These are phyloP conservation scores for Myiotriccus ornatus DNA, from an alignment of 2,797 vertebrate species.

Conservation along the genomic window DNA sequence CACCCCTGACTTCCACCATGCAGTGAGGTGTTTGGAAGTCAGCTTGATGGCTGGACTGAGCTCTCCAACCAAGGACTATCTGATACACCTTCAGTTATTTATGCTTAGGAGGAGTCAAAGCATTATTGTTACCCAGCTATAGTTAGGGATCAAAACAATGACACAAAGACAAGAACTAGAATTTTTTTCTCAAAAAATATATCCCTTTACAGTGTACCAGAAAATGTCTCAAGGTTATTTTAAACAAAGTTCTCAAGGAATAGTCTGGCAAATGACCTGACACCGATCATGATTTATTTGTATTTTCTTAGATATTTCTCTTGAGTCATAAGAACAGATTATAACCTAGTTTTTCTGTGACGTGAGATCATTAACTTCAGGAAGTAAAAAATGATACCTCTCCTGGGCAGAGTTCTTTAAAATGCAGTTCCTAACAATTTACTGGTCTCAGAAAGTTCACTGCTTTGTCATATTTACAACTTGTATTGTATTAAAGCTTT, in stretches of 20 bases:
- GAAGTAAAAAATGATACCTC: slow-evolving; percentile 32
- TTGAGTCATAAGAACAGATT: slow-evolving; percentile 38
- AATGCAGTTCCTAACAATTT: slow-evolving; percentile 25
- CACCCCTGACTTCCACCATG: not conserved
- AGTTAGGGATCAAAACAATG: not conserved
- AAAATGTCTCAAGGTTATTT: not conserved
- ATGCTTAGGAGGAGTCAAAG: not conserved
- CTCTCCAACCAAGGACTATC: not conserved
- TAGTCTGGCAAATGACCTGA: slow-evolving; percentile 10
- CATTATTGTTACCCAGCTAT: not conserved
- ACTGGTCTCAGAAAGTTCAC: not conserved
- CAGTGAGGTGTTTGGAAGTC: not conserved
- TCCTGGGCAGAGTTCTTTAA: slow-evolving; percentile 7
- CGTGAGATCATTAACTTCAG: slow-evolving; percentile 36
- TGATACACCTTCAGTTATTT: not conserved
- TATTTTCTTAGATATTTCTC: slow-evolving; percentile 42
- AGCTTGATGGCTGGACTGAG: not conserved
- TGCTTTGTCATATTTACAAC: not conserved
- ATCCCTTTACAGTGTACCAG: not conserved
- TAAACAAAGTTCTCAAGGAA: not conserved
- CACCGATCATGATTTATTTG: slow-evolving; percentile 10
- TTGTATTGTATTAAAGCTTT: not conserved
- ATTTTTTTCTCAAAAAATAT: not conserved
- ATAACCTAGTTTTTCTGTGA: slow-evolving; percentile 44
- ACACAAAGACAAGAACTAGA: not conserved